Conservation (phyloP, 2,888 invertebrate genomes). For the Bursaphelenchus okinawaensis region DNA sequence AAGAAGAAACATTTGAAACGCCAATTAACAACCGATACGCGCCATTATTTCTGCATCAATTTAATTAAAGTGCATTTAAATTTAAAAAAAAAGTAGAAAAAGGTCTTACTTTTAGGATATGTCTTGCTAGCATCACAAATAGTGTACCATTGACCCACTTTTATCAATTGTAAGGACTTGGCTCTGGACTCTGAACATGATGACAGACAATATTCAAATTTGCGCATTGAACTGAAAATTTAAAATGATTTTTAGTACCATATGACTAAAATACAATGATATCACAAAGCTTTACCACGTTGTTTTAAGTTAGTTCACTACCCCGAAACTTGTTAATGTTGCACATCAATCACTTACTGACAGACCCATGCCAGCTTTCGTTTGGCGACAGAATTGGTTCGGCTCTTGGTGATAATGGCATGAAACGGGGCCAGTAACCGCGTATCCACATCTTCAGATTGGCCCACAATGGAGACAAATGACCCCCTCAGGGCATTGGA, state of each 20-base stretch:
- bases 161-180: slow-evolving; percentile 19
- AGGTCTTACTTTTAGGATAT: slow-evolving; percentile 21
- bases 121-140: slow-evolving; percentile 25
- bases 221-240: slow-evolving; percentile 22
- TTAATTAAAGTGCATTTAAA: neutral
- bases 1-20: too few relatives aligned
- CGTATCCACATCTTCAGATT: slow-evolving; percentile 15
- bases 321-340: too few relatives aligned
- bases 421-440: slow-evolving; percentile 27
- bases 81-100: neutral
- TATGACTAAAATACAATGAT: too few relatives aligned
- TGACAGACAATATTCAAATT: slow-evolving; percentile 19
- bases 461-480: slow-evolving; percentile 18
- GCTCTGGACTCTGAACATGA: slow-evolving; percentile 20
- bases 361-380: slow-evolving; percentile 29
- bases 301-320: neutral
- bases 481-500: slow-evolving; percentile 19
- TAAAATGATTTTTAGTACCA: neutral
- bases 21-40: too few relatives aligned
- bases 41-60: too few relatives aligned
- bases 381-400: slow-evolving; percentile 17
- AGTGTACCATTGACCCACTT: slow-evolving; percentile 22
- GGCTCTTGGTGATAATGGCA: slow-evolving; percentile 23
- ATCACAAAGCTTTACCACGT: too few relatives aligned
- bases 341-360: slow-evolving; percentile 25